phyloP scores from a whole-genome alignment of 2,113 vertebrate species.

The Tamias sibiricus region DNA sequence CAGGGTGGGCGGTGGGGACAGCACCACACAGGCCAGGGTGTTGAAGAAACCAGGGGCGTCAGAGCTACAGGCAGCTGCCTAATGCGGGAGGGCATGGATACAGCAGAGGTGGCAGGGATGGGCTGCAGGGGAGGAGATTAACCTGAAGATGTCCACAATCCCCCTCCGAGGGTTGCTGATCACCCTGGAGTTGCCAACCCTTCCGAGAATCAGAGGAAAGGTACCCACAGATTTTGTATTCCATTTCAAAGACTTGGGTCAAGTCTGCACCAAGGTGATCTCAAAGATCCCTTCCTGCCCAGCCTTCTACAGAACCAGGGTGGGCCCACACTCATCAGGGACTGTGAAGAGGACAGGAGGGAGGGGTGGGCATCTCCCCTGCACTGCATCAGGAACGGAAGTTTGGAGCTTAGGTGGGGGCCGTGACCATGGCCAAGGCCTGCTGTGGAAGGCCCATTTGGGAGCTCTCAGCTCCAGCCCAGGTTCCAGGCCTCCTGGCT shows the following conservation, averaged over 20 bases:
- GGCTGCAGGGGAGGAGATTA: background rate
- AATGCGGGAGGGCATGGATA: background rate
- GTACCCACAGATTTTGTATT: too few species aligned
- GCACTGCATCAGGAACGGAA: background rate
- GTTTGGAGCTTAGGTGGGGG: background rate
- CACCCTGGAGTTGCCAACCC: background rate
- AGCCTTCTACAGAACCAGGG: background rate
- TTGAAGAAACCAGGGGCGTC: background rate
- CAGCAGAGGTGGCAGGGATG: rapidly evolving
- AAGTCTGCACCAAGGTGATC: background rate
- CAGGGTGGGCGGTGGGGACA: background rate
- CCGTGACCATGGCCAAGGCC: background rate
- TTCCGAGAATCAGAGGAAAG: background rate
- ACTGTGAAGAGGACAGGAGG: too few species aligned
- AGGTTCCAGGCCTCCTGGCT: background rate
- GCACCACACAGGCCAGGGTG: rapidly evolving
- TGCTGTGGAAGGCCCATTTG: background rate
- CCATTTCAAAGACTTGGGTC: background rate
- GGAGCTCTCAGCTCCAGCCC: too few species aligned
- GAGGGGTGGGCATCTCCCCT: too few species aligned
- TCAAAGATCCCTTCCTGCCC: background rate
- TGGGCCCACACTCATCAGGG: background rate
- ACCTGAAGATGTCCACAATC: background rate
- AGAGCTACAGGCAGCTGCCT: background rate
- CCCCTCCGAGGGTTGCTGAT: too few species aligned